phyloP scores from a whole-genome alignment of 2,888 invertebrate genomes.

The Shargacucullia verbasci region DNA sequence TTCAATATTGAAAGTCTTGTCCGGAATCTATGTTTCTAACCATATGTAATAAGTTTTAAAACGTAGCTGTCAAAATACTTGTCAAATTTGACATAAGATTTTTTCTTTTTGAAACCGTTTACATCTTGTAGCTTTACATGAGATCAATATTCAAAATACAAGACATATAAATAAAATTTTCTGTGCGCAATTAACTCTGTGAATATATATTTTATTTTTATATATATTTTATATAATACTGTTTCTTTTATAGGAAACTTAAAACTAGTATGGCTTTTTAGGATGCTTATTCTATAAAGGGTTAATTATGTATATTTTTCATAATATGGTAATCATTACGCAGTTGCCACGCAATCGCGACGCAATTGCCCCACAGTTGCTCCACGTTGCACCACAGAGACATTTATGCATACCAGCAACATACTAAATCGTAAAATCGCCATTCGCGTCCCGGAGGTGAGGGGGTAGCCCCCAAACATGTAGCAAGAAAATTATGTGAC shows the following conservation, averaged over 20 bases:
- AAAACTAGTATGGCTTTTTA: conserved; percentile 41
- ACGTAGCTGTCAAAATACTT: too few species aligned
- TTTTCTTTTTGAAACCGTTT: too few species aligned
- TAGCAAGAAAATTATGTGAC: too few species aligned
- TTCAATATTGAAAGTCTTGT: conserved; percentile 22
- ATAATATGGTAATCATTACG: too few species aligned
- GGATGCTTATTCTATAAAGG: conserved; percentile 9
- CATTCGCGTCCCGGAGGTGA: too few species aligned
- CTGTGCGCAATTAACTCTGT: conserved; percentile 64
- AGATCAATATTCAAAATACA: conserved; percentile 36
- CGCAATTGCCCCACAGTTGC: conserved; percentile 12
- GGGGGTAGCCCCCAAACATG: too few species aligned
- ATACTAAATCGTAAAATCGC: too few species aligned
- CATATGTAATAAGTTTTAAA: background rate
- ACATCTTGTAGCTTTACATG: too few species aligned
- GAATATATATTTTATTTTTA: conserved; percentile 34
- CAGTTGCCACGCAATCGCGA: conserved; percentile 10
- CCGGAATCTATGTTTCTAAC: too few species aligned
- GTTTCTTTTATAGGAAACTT: conserved; percentile 41
- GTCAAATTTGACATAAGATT: too few species aligned
- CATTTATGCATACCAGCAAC: too few species aligned
- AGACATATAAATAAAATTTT: conserved; percentile 43
- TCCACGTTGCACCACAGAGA: too few species aligned
- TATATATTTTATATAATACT: conserved; percentile 44
- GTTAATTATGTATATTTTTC: background rate